Conservation (phyloP, 2,797 vertebrate genomes). For the Heterohyrax brucei region DNA sequence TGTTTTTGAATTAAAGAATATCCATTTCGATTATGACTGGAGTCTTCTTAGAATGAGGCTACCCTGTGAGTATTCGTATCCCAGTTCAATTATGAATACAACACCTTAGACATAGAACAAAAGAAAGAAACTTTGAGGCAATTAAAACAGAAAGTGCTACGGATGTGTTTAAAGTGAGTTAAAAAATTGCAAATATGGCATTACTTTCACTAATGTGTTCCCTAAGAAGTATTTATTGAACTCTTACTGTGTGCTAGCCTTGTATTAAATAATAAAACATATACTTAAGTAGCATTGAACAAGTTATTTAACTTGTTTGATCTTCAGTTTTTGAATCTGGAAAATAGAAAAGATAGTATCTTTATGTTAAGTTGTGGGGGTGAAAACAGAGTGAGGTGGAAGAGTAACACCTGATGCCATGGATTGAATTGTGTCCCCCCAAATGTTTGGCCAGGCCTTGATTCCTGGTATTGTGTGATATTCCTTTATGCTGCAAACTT, state of each 20-base stretch:
- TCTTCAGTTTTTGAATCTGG: neutral
- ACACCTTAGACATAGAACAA: neutral
- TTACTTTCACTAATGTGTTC: neutral
- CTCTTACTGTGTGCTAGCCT: neutral
- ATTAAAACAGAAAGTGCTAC: conserved; percentile 32
- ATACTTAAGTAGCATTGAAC: neutral
- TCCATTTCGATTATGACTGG: neutral
- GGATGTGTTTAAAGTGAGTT: neutral
- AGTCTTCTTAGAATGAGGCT: neutral
- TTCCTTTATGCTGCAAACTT: no score
- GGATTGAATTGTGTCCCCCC: no score
- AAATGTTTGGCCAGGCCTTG: no score
- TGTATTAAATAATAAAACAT: conserved; percentile 18
- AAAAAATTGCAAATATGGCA: neutral
- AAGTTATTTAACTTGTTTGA: conserved; percentile 28
- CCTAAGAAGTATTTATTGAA: conserved; percentile 34
- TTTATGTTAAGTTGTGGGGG: neutral
- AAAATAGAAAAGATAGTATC: neutral
- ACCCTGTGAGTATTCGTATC: neutral
- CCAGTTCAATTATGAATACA: neutral
- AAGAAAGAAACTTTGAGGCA: neutral
- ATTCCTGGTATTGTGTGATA: no score
- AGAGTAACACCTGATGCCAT: no score
- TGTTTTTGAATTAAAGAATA: neutral
- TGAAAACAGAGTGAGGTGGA: neutral